Evolutionary conservation across 2,888 invertebrate species (phyloP).

Genomic region (Escarpia spicata): DNA sequence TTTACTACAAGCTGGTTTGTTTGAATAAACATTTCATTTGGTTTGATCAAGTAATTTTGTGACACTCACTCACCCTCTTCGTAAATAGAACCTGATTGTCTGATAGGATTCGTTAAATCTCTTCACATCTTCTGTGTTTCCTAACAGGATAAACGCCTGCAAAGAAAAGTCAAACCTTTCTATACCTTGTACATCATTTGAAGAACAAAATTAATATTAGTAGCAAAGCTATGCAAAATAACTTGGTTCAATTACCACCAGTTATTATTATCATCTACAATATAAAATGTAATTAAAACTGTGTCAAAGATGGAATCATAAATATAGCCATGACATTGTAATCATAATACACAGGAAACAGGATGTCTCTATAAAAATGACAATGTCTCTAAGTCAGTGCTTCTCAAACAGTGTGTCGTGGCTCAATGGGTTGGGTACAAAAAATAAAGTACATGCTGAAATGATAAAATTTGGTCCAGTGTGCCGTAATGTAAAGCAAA

Average conservation of each 20-base stretch:
- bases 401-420: too few relatives aligned
- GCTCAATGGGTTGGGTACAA: too few relatives aligned
- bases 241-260: not conserved
- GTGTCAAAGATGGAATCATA: not conserved
- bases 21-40: not conserved
- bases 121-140: constrained; percentile 69
- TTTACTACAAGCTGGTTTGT: not conserved
- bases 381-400: too few relatives aligned
- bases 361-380: too few relatives aligned
- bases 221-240: not conserved
- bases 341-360: not conserved
- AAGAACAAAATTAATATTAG: too few relatives aligned
- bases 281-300: not conserved
- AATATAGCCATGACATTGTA: not conserved
- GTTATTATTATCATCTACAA: not conserved
- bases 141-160: constrained; percentile 72
- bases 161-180: constrained; percentile 27
- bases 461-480: too few relatives aligned
- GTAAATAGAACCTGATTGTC: constrained; percentile 70
- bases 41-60: not conserved
- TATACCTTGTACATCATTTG: not conserved
- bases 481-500: too few relatives aligned
- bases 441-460: too few relatives aligned
- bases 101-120: constrained; percentile 72
- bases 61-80: constrained; percentile 68